Base-by-base conservation (phyloP, 2,888 invertebrate species). In the Pheosia tremula region DNA sequence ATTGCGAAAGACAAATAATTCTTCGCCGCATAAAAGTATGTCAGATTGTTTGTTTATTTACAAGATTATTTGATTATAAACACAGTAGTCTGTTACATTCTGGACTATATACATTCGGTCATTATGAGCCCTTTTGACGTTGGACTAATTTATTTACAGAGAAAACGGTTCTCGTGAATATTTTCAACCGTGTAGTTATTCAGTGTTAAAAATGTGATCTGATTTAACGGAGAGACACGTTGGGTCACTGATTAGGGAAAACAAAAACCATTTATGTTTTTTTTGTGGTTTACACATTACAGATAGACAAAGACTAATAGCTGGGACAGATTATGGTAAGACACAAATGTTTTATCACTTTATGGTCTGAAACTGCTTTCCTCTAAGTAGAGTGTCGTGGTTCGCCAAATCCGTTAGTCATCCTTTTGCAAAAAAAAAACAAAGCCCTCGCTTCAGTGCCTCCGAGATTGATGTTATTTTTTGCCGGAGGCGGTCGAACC, bases 401-500 rank as follows among this genome's bases (percentile, higher is more conserved):
- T 66, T 57, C 55, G 62, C 57, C 66, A 75, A 68, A 75, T 67
- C 60, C 55, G 55, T 39, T 55, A 13, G 55, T 55, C 55, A 55
- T 55, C 55, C 7, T 55, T 38, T 55, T 55, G 55, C n/a, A 24
- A 24, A 7, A 5, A 55, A 8, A 55, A 55, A 55, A 39, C 10
- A 39, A 4, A 41, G 53, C n/a, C 56, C 45, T 54, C 69, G 68
- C 68, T 68, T 56, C 59, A 67, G 70, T 69, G 77, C 47, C 58
- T 67, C 49, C 60, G 61, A 66, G 70, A 74, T 75, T 70, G 66
- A 68, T 64, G 72, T 72, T 67, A 58, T 72, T 79, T 80, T 81
- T 79, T 79, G 66, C 59, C 7, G 7, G 57, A 55, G 57, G 58
- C 61, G 61, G 64, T 76, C 67, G 67, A 70, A 64, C 72, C 74